Percentiles rank a stretch among this genome's conserved stretches.
These are phyloP conservation scores for Calosoma granatense DNA, from an alignment of 1,140 invertebrate species.

Conservation along the genomic window DNA sequence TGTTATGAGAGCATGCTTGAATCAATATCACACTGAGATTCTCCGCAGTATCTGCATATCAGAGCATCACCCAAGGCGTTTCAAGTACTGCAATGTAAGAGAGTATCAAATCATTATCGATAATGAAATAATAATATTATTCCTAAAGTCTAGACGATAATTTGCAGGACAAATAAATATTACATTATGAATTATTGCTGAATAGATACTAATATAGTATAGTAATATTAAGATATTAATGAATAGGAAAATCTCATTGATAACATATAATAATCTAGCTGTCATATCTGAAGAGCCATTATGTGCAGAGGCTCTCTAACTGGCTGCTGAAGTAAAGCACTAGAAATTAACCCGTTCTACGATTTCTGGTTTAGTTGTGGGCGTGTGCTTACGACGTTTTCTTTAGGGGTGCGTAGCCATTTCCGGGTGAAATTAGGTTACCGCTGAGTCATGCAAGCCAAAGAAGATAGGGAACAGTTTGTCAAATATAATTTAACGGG, in stretches of 20 bases:
- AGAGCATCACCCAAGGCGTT: not conserved
- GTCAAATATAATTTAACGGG: not conserved
- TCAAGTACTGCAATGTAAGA: not conserved
- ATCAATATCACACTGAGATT: not conserved
- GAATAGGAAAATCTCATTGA: no score
- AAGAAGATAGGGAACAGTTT: not conserved
- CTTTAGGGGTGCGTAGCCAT: not conserved
- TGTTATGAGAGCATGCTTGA: slow-evolving; percentile 1
- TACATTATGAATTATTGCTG: not conserved
- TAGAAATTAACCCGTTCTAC: no score
- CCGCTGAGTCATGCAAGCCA: not conserved
- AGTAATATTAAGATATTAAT: no score
- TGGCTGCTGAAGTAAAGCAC: no score
- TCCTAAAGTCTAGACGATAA: not conserved
- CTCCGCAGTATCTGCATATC: not conserved
- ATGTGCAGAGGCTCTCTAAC: no score
- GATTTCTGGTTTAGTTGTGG: not conserved
- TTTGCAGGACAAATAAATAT: not conserved
- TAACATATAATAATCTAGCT: no score
- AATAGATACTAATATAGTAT: not conserved
- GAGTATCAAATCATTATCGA: not conserved
- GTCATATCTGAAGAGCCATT: no score
- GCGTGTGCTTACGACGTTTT: not conserved
- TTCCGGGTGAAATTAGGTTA: not conserved
- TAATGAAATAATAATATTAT: not conserved